phyloP scores from a whole-genome alignment of 1,140 invertebrate genomes.

The Brachionus sp. region DNA sequence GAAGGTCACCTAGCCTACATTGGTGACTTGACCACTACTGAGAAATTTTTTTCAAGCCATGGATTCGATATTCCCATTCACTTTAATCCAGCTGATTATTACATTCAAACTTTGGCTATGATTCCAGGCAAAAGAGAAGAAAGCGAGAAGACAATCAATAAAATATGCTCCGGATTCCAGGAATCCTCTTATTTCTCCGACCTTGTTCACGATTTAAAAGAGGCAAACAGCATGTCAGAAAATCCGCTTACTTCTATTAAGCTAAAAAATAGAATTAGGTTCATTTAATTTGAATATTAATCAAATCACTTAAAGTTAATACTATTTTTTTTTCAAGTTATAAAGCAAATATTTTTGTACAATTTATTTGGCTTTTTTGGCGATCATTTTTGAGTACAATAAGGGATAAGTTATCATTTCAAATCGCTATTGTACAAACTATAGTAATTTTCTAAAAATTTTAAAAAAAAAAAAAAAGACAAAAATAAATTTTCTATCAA shows the following conservation, averaged over 20 bases:
- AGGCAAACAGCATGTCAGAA: not conserved
- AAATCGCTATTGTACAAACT: slow-evolving; percentile 23
- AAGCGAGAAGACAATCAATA: slow-evolving; percentile 48
- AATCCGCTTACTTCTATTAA: not conserved
- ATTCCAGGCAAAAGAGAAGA: slow-evolving; percentile 75
- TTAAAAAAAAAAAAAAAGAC: no score
- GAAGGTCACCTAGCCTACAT: slow-evolving; percentile 28
- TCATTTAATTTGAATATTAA: not conserved
- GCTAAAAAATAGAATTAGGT: slow-evolving; percentile 36
- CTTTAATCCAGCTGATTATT: slow-evolving; percentile 46
- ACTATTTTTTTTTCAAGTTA: not conserved
- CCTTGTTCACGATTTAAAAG: not conserved
- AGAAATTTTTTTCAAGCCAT: slow-evolving; percentile 47
- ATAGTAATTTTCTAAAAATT: not conserved
- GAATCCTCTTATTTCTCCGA: not conserved
- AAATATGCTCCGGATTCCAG: not conserved
- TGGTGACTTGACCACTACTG: not conserved
- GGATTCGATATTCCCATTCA: slow-evolving; percentile 51
- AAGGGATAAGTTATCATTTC: slow-evolving; percentile 12
- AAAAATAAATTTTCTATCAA: not conserved
- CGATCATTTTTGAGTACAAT: slow-evolving; percentile 3
- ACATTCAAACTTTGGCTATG: slow-evolving; percentile 62
- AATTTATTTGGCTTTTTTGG: slow-evolving; percentile 45
- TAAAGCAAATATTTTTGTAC: not conserved
- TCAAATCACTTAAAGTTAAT: not conserved